A percentile compares a stretch with the other conserved stretches of the same genome.
These are phyloP conservation scores for Karalla daura DNA, from an alignment of 2,797 vertebrate species.

Conservation along the genomic window DNA sequence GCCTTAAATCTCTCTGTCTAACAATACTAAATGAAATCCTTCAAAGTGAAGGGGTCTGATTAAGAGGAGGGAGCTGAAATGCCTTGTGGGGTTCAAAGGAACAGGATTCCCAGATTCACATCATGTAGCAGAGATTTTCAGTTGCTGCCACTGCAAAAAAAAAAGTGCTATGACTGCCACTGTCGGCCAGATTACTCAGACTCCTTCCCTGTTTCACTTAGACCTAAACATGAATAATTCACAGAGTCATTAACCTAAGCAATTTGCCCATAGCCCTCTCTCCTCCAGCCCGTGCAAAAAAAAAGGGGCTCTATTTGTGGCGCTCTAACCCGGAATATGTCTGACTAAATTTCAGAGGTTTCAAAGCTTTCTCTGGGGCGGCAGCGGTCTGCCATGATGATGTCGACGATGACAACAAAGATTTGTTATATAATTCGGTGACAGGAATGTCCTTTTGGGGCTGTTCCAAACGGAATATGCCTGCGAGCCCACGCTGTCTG, in stretches of 20 bases:
- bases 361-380: constrained; percentile 53
- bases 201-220: constrained; percentile 51
- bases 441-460: constrained; percentile 19
- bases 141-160: constrained; percentile 8
- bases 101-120: not conserved
- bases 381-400: constrained; percentile 43
- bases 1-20: too few species aligned
- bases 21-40: too few species aligned
- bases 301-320: constrained; percentile 59
- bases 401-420: constrained; percentile 48
- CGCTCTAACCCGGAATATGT: constrained; percentile 49
- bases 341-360: constrained; percentile 62
- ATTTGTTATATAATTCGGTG: constrained; percentile 58
- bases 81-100: not conserved
- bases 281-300: constrained; percentile 50
- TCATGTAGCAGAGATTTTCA: constrained; percentile 25
- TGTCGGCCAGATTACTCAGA: constrained; percentile 59
- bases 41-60: too few species aligned
- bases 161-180: constrained; percentile 23
- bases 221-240: constrained; percentile 74
- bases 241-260: constrained; percentile 73
- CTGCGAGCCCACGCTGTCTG: constrained; percentile 19
- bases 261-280: constrained; percentile 66
- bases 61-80: not conserved
- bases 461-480: constrained; percentile 27